Base-by-base conservation (phyloP, 2,797 vertebrate species). In the Philypnodon macrostomus region DNA sequence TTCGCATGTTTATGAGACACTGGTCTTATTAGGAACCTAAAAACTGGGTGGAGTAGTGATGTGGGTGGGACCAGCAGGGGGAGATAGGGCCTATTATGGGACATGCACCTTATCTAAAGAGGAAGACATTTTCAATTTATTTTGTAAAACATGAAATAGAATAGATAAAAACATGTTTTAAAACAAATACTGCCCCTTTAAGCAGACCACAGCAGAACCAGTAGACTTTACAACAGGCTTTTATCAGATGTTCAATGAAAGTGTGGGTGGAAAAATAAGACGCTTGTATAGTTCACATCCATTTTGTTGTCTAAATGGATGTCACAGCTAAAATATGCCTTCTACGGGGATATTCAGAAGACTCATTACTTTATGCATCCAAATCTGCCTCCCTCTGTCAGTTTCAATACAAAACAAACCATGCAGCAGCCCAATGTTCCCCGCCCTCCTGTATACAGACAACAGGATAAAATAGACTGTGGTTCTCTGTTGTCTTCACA, bases 391-490 rank as follows among this genome's bases (percentile, higher is more conserved):
- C 72, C 68, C 57, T 72, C 75, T 83, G 82, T 85, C 82, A 84
- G 75, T 63, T 87, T 82, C 81, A 82, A 85, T 86, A 81, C 70
- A 80, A 44, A 84, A 85, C 83, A 84, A 78, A 84, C 34, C 50
- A 53, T 60, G 51, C 40, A 34, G 33, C 62, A 45, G 54, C 26
- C 3, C 27, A 8, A 4, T n/a, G 27, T 29, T 29, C 27, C 35
- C 58, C 51, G 58, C 56, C 58, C 63, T 62, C 60, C 64, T 63
- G 67, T 74, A 71, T 60, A 65, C 63, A 19, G 57, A 83, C 84
- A 83, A 85, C 67, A 77, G 79, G 78, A 88, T 85, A 64, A 81
- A 86, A 85, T 75, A 77, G 60, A 34, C 60, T 61, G 71, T 75
- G 77, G 81, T 84, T 81, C 80, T 70, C 73, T 78, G 70, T 77